Evolutionary conservation across 2,888 invertebrate species (phyloP).

Genomic region (Muschampia plurimacula): DNA sequence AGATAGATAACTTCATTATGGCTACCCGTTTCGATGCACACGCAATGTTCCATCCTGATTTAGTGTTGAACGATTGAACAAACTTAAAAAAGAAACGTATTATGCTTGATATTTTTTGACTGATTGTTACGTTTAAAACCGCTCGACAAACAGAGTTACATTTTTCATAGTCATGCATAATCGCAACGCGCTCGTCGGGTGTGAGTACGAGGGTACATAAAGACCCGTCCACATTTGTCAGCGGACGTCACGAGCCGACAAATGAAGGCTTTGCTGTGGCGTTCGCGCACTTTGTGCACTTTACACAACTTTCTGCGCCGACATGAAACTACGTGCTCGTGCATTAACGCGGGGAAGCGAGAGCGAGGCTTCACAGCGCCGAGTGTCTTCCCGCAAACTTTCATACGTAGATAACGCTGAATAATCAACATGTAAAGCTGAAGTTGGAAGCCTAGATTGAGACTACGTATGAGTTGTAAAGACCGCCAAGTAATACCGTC

Average conservation of each 20-base stretch:
- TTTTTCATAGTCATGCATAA: constrained; percentile 76
- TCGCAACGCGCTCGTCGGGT: constrained; percentile 61
- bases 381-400: constrained; percentile 72
- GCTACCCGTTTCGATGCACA: constrained; percentile 41
- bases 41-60: constrained; percentile 17
- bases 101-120: constrained; percentile 46
- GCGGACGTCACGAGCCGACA: constrained; percentile 83
- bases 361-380: constrained; percentile 64
- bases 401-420: constrained; percentile 75
- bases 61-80: constrained; percentile 10
- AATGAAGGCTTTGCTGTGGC: constrained; percentile 84
- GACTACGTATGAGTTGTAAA: constrained; percentile 35
- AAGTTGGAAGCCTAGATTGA: constrained; percentile 54
- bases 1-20: constrained; percentile 64
- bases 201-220: constrained; percentile 62
- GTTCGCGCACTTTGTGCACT: constrained; percentile 83
- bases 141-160: constrained; percentile 57
- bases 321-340: constrained; percentile 82
- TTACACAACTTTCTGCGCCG: constrained; percentile 81
- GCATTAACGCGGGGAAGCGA: constrained; percentile 79
- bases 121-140: constrained; percentile 52
- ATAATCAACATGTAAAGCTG: constrained; percentile 75
- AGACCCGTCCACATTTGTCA: constrained; percentile 84
- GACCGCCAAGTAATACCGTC: constrained; percentile 26
- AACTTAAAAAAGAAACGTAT: constrained; percentile 15